Conservation (phyloP, 2,797 vertebrate genomes). For the Sciurus vulgaris region DNA sequence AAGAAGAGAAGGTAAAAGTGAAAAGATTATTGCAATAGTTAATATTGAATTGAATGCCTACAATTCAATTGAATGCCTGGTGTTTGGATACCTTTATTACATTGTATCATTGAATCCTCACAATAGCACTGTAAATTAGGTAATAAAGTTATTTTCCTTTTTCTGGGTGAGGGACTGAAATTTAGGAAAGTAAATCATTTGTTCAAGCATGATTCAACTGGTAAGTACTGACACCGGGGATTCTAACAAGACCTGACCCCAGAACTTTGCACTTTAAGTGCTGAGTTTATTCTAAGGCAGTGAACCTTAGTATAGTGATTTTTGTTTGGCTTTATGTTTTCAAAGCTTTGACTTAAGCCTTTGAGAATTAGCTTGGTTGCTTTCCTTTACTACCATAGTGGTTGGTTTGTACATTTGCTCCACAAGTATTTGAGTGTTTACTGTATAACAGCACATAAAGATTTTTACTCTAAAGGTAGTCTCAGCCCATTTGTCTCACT, state of each 20-base stretch:
- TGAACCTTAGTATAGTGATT: neutral
- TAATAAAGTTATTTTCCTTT: neutral
- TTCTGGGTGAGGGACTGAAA: neutral
- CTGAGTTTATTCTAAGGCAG: neutral
- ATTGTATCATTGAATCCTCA: neutral
- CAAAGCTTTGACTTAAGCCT: neutral
- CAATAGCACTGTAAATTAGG: neutral
- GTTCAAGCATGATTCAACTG: neutral
- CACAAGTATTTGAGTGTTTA: neutral
- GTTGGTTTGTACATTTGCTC: neutral
- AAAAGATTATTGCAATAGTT: neutral
- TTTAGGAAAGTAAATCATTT: neutral
- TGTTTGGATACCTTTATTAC: neutral
- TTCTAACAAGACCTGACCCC: neutral
- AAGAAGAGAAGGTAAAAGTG: neutral
- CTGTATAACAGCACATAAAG: neutral
- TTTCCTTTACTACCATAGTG: neutral
- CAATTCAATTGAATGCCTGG: neutral
- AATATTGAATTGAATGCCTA: neutral
- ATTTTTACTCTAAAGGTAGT: neutral
- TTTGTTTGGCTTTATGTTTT: neutral
- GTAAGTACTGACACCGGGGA: neutral
- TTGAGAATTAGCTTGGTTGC: neutral
- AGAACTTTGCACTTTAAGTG: neutral
- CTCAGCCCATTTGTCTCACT: neutral